phyloP scores from a whole-genome alignment of 2,113 vertebrate genomes.

The Larimichthys crocea region DNA sequence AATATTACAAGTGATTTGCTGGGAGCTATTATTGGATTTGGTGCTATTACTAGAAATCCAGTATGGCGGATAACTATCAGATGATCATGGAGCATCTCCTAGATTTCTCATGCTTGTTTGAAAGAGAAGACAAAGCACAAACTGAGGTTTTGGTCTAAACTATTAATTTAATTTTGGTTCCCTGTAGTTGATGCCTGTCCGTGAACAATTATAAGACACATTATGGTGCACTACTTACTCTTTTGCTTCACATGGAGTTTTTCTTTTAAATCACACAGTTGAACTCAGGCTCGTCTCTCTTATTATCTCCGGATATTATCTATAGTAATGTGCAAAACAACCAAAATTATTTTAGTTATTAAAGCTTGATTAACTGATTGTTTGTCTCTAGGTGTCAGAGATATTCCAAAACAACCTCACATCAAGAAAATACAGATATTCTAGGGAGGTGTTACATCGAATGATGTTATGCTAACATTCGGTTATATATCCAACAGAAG shows the following conservation, averaged over 20 bases:
- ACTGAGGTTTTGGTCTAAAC: neutral
- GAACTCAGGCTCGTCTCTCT: too few relatives aligned
- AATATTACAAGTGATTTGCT: neutral
- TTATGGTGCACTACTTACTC: neutral
- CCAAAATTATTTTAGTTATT: neutral
- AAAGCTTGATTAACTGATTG: neutral
- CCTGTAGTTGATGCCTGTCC: neutral
- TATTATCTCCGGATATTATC: too few relatives aligned
- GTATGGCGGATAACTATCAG: neutral
- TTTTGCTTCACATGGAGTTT: neutral
- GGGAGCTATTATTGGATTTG: neutral
- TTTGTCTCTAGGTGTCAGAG: neutral
- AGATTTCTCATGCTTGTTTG: too few relatives aligned
- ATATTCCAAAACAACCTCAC: neutral
- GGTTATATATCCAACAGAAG: neutral
- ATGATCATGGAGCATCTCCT: too few relatives aligned
- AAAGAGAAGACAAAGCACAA: neutral
- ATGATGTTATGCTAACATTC: neutral
- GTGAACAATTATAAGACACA: neutral
- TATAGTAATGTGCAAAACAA: neutral
- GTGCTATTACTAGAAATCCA: neutral
- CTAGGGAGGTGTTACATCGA: neutral
- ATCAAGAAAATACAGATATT: neutral
- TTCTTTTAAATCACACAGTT: too few relatives aligned
- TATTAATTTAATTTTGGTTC: neutral